Base-by-base conservation (phyloP, 2,888 invertebrate genomes). In the Silvanus unidentatus region DNA sequence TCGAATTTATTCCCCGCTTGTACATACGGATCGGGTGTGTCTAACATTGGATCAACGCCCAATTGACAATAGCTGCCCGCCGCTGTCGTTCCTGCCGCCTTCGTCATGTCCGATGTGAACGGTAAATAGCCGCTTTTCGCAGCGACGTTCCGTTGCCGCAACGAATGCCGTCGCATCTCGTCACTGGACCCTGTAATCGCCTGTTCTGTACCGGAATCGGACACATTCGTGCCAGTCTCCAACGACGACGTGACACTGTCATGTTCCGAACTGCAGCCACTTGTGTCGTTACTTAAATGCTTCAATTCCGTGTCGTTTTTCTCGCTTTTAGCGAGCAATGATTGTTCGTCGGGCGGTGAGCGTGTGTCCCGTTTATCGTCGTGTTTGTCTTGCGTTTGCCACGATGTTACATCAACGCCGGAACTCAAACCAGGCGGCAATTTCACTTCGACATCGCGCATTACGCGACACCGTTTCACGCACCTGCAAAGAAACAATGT, bases 381-480 rank as follows among this genome's bases (percentile, higher is more conserved):
- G 34, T n/a, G 43, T 60, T 67, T 67, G 30, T 68, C 65, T 11
- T 28, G n/a, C n/a, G 32, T 11, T n/a, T 5, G 30, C 30, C 37
- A 37, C 3, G 11, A 9, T 8, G 4, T 40, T 27, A 52, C 51
- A 15, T 52, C 50, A 16, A 57, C 50, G n/a, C 53, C 54, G 4
- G 60, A 57, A 12, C 71, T 77, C 45, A 86, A 66, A 2, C 84
- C 84, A 39, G 78, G 79, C 14, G 86, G 86, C 49, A 86, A 66
- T 55, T 80, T 80, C 10, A 82, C 79, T 60, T 80, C 79, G 15
- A 86, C 80, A 55, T 84, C 79, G 59, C 77, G 76, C 81, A 84
- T 84, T 10, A 47, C 28, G 8, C 8, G 10, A 10, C 28, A 28
- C 8, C 28, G 28, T 28, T 28, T 28, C 28, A 28, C 28, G 28